Evolutionary conservation across 2,113 vertebrate species (phyloP).

Genomic region (Spea multiplicata): DNA sequence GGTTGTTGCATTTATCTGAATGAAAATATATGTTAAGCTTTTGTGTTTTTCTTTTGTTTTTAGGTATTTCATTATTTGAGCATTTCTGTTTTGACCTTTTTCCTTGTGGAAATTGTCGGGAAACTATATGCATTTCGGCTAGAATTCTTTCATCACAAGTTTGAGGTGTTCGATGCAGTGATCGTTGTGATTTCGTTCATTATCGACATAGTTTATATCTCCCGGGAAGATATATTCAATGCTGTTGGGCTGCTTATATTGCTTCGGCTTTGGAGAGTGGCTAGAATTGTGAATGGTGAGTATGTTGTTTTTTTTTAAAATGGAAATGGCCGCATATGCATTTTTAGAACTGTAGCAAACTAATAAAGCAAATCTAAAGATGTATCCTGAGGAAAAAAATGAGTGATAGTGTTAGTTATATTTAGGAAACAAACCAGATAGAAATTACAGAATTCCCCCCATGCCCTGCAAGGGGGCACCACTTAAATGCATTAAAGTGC

Average conservation of each 20-base stretch:
- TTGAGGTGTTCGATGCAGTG: slow-evolving; percentile 86
- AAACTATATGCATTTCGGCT: slow-evolving; percentile 81
- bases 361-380: no score
- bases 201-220: slow-evolving; percentile 79
- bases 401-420: no score
- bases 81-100: slow-evolving; percentile 81
- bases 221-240: slow-evolving; percentile 79
- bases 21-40: background rate
- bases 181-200: slow-evolving; percentile 87
- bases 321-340: no score
- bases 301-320: background rate
- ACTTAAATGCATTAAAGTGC: no score
- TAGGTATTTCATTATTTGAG: slow-evolving; percentile 92
- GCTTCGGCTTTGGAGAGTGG: slow-evolving; percentile 92
- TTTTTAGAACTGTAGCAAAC: no score
- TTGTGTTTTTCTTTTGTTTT: background rate
- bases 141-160: slow-evolving; percentile 94
- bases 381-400: no score
- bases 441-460: no score
- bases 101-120: slow-evolving; percentile 82
- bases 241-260: slow-evolving; percentile 86
- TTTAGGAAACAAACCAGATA: no score
- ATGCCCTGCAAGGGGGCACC: no score
- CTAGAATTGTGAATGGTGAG: slow-evolving; percentile 89
- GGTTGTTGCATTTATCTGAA: no score